These are phyloP conservation scores for Casuarius casuarius DNA, from an alignment of 2,113 vertebrate genomes.

Conservation along the genomic window DNA sequence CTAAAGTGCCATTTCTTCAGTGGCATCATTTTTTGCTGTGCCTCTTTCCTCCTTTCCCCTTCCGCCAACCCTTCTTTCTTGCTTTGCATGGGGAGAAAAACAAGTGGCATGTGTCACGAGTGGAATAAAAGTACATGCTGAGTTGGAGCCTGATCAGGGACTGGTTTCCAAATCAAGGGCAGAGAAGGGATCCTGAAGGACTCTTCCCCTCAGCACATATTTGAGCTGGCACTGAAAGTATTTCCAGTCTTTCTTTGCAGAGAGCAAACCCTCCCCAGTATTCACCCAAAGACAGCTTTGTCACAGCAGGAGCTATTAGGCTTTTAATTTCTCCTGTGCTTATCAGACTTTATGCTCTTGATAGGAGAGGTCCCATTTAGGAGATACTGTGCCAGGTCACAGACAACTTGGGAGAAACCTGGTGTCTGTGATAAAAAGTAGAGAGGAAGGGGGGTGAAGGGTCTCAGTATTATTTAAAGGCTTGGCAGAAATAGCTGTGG, in stretches of 20 bases:
- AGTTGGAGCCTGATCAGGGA: conserved; percentile 14
- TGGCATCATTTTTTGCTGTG: conserved; percentile 39
- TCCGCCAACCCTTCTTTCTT: background rate
- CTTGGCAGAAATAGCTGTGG: background rate
- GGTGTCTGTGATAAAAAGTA: rapidly evolving
- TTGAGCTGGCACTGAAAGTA: background rate
- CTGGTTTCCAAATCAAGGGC: background rate
- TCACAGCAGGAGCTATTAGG: background rate
- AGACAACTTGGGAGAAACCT: background rate
- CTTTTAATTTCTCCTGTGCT: background rate
- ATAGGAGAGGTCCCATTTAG: background rate
- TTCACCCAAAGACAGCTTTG: background rate
- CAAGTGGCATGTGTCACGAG: background rate
- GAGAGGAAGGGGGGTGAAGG: background rate
- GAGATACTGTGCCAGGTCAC: background rate
- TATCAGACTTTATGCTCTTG: background rate
- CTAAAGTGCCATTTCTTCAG: conserved; percentile 58
- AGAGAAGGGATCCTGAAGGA: background rate
- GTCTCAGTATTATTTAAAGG: background rate
- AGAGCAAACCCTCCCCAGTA: background rate
- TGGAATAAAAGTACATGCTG: background rate
- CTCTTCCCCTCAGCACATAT: rapidly evolving
- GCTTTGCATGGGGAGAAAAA: conserved; percentile 11
- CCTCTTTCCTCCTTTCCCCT: background rate
- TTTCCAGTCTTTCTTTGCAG: background rate